Evolutionary conservation across 1,140 invertebrate genomes (phyloP).

Genomic region (Aleiodes sp.): DNA sequence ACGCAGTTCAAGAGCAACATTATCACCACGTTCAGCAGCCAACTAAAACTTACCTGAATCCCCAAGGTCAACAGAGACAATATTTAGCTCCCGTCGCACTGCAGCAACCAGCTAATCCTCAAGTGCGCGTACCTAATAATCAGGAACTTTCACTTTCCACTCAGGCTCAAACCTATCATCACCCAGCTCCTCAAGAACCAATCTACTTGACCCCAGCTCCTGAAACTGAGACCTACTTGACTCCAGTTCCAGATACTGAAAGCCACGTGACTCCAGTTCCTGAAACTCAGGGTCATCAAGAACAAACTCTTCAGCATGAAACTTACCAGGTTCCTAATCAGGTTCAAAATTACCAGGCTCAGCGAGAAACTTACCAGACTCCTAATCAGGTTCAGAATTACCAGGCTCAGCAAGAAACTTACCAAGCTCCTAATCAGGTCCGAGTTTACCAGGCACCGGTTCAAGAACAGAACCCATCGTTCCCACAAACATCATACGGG

Average conservation of each 20-base stretch:
- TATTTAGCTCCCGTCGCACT: not conserved
- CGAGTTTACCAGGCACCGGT: conserved; percentile 15
- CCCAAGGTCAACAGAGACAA: not conserved
- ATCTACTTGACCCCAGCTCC: not conserved
- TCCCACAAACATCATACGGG: conserved; percentile 18
- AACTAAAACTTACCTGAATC: not conserved
- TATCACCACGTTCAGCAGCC: not conserved
- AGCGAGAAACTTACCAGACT: too few species aligned
- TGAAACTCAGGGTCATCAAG: not conserved
- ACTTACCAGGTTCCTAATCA: not conserved
- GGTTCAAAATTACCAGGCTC: not conserved
- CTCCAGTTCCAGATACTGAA: conserved; percentile 26
- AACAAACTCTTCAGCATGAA: conserved; percentile 8
- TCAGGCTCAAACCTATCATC: not conserved
- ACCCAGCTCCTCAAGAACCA: not conserved
- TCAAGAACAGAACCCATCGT: too few species aligned
- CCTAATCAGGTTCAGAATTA: not conserved
- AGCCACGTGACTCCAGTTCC: not conserved
- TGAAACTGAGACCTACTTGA: not conserved
- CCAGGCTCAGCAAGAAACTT: conserved; percentile 14
- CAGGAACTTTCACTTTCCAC: conserved; percentile 27
- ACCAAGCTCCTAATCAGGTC: not conserved
- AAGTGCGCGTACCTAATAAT: not conserved
- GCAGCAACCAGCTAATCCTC: not conserved
- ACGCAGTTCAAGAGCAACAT: not conserved